A percentile compares a stretch with the other conserved stretches of the same genome.
Conservation (phyloP, 1,140 invertebrate genomes). For the Anastrepha ludens region DNA sequence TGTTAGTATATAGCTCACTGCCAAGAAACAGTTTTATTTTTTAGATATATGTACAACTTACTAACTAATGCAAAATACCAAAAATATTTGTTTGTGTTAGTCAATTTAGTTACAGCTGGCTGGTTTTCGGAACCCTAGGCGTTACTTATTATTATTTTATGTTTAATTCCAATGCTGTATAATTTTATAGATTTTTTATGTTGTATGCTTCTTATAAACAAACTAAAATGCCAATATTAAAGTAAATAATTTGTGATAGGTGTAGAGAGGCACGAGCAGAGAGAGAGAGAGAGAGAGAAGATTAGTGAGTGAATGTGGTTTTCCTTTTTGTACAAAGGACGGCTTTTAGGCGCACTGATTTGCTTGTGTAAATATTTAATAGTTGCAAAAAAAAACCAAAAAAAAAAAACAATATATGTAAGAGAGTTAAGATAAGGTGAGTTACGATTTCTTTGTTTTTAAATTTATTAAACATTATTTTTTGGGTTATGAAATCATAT, state of each 20-base stretch:
- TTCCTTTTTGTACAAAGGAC: neutral
- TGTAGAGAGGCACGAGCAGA: constrained; percentile 9
- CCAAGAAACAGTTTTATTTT: constrained; percentile 34
- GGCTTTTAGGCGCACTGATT: constrained; percentile 19
- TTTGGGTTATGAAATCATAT: neutral
- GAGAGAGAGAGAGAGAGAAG: neutral
- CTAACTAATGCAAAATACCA: constrained; percentile 49
- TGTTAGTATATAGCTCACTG: constrained; percentile 54
- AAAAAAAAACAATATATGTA: neutral
- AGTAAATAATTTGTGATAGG: neutral
- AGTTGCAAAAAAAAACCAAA: neutral
- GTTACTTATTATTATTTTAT: constrained; percentile 28
- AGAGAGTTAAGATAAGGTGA: constrained; percentile 3
- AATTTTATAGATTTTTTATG: constrained; percentile 15
- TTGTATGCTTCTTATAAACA: neutral
- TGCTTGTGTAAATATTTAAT: neutral
- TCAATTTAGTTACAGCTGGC: constrained; percentile 55
- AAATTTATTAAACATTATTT: neutral
- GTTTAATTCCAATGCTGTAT: neutral
- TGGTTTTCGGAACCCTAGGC: neutral
- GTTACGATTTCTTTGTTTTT: neutral
- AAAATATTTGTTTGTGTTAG: constrained; percentile 38
- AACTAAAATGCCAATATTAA: constrained; percentile 39
- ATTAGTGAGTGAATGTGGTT: constrained; percentile 37
- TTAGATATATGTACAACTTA: constrained; percentile 52